phyloP scores from a whole-genome alignment of 2,888 invertebrate species.

The Chesias legatella region DNA sequence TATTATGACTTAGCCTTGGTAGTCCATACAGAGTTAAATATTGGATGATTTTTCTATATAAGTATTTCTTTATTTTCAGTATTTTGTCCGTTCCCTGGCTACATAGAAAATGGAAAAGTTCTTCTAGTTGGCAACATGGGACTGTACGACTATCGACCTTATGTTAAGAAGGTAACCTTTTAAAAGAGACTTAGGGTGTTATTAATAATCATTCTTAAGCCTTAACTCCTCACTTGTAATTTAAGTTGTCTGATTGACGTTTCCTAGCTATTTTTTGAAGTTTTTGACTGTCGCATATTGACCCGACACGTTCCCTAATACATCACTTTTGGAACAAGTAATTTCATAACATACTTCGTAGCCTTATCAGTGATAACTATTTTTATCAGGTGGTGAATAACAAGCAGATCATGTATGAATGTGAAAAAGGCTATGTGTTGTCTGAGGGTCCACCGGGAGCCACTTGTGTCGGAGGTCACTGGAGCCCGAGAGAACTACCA shows the following conservation, averaged over 20 bases:
- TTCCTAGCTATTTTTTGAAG: too few species aligned
- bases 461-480: conserved; percentile 95
- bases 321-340: too few species aligned
- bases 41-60: too few species aligned
- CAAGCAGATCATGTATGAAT: conserved; percentile 97
- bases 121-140: conserved; percentile 97
- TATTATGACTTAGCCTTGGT: too few species aligned
- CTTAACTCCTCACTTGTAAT: too few species aligned
- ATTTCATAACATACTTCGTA: too few species aligned
- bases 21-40: too few species aligned
- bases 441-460: conserved; percentile 95
- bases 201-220: background rate
- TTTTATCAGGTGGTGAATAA: conserved; percentile 86
- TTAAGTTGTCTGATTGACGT: too few species aligned
- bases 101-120: conserved; percentile 93
- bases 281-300: too few species aligned
- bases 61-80: conserved; percentile 73
- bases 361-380: too few species aligned
- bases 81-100: conserved; percentile 95
- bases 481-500: conserved; percentile 94
- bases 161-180: conserved; percentile 88
- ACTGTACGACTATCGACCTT: conserved; percentile 95
- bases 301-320: too few species aligned
- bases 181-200: too few species aligned
- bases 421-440: conserved; percentile 93